Base-by-base conservation (phyloP, 2,888 invertebrate species). In the Drosophila pseudotakahashii region DNA sequence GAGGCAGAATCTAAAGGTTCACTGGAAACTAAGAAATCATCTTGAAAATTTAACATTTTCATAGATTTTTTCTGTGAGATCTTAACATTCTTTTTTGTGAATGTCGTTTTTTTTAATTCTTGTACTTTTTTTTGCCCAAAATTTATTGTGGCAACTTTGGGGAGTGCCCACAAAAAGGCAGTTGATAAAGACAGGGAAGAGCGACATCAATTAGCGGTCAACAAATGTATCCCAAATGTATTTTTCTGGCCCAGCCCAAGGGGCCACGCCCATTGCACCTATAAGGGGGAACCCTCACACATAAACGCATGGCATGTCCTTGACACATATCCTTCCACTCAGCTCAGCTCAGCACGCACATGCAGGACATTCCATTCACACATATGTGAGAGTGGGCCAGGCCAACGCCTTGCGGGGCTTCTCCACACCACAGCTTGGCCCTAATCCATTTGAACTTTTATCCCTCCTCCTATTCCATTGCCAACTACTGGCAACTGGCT, bases 361-460 rank as follows among this genome's bases (percentile, higher is more conserved):
- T 66, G 59, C 45, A 30, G 26, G 14, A 19, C 16, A 64, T 42
- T 19, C 53, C 19, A 64, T 42, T 19, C 53, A 16, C 2, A 26
- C 16, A 69, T 42, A 26, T 55, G 26, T 50, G 39, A 44, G 34
- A 59, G 57, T 48, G 34, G 52, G 48, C 51, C 47, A 52, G 79
- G 79, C 53, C 79, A 87, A 81, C 81, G 81, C 87, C 88, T 88
- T 88, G 86, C 70, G 63, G 61, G 86, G 88, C 81, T 88, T 85
- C 76, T 57, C 68, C 71, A 73, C 76, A 59, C 69, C 71, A 73
- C 71, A 73, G 74, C 37, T 55, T 83, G 83, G 78, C 87, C 87
- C 87, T 83, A 83, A 83, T 83, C 88, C 83, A 83, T 88, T 83
- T 86, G 73, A 81, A 77, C 81, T 77, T 69, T 79, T 75, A 53